Percentiles rank a stretch among this genome's conserved stretches.
phyloP scores from a whole-genome alignment of 1,140 invertebrate genomes.

The Lasaia peninsularis region DNA sequence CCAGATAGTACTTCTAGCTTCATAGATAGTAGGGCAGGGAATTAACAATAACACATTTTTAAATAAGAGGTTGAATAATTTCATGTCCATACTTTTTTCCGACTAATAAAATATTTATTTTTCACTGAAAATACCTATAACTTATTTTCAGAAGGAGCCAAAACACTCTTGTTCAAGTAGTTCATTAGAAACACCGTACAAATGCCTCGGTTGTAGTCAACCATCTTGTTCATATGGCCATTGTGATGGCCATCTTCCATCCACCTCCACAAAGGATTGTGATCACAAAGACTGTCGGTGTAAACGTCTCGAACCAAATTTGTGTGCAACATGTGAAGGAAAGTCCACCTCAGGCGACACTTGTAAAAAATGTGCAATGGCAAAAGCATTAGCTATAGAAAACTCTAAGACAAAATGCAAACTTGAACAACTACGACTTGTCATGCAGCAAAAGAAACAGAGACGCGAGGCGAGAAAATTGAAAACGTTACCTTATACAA shows the following conservation, averaged over 20 bases:
- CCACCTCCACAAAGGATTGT: constrained; percentile 38
- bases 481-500: constrained; percentile 84
- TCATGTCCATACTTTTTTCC: no score
- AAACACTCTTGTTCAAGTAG: constrained; percentile 43
- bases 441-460: constrained; percentile 92
- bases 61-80: no score
- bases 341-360: constrained; percentile 30
- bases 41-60: no score
- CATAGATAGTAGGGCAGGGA: no score
- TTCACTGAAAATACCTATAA: neutral
- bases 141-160: constrained; percentile 52
- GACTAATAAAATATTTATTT: no score
- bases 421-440: constrained; percentile 88
- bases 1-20: no score
- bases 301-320: constrained; percentile 32
- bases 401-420: constrained; percentile 91
- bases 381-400: constrained; percentile 79
- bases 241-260: constrained; percentile 53
- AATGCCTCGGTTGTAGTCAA: constrained; percentile 48
- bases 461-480: constrained; percentile 87
- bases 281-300: constrained; percentile 37
- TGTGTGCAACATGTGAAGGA: constrained; percentile 48
- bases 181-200: constrained; percentile 36
- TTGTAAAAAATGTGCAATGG: constrained; percentile 66
- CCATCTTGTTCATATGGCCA: constrained; percentile 52